Percentiles rank a stretch among this genome's conserved stretches.
phyloP scores from a whole-genome alignment of 2,888 invertebrate species.

The Hypomecis punctinalis region DNA sequence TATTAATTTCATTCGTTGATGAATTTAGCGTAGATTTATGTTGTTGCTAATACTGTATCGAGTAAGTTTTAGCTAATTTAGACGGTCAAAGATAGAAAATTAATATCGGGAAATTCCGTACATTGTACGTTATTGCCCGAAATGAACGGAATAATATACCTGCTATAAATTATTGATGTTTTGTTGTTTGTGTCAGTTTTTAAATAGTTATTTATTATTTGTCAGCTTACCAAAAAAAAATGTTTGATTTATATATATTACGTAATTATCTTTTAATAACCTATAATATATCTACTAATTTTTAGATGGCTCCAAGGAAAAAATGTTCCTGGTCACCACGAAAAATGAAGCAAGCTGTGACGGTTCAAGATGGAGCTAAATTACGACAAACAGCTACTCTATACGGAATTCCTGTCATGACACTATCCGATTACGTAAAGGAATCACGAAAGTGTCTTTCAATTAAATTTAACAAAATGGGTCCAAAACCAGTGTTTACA shows the following conservation, averaged over 20 bases:
- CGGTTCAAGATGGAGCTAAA: constrained; percentile 2
- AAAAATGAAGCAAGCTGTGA: constrained; percentile 6
- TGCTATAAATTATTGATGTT: neutral
- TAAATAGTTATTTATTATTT: neutral
- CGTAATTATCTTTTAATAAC: neutral
- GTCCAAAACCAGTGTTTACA: constrained; percentile 3
- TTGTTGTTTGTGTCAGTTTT: neutral
- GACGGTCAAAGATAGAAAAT: neutral
- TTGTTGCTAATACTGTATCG: neutral
- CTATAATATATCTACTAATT: no score
- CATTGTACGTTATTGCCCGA: neutral
- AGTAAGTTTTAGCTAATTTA: neutral
- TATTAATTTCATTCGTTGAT: neutral
- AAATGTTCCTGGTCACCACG: constrained; percentile 7
- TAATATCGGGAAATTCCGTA: constrained; percentile 2
- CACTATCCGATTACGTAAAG: constrained; percentile 3
- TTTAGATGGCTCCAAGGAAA: constrained; percentile 8
- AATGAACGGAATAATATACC: no score
- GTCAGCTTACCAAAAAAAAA: neutral
- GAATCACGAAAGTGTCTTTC: neutral
- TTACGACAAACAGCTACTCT: constrained; percentile 1
- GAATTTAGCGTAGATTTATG: no score
- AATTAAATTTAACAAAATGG: constrained; percentile 5
- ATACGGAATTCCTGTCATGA: constrained; percentile 6
- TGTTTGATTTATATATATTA: neutral